These are phyloP conservation scores for Eledona agricola DNA, from an alignment of 2,888 invertebrate species.

Conservation along the genomic window DNA sequence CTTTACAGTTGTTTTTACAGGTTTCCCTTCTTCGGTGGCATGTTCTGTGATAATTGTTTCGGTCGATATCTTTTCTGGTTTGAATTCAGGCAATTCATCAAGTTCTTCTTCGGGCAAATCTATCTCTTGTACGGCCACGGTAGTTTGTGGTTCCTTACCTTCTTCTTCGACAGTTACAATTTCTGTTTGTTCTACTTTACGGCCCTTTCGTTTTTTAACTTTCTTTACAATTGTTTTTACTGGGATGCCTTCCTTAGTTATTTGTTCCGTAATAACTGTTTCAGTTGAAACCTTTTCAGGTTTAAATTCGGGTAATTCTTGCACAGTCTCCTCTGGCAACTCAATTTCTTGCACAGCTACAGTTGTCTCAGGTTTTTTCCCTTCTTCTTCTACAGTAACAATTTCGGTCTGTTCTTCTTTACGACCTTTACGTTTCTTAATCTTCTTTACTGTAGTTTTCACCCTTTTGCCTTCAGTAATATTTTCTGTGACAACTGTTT, in stretches of 20 bases:
- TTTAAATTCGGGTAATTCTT: conserved; percentile 36
- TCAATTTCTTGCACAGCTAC: conserved; percentile 44
- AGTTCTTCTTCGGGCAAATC: not conserved
- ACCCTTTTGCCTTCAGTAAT: conserved; percentile 53
- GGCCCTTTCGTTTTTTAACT: conserved; percentile 55
- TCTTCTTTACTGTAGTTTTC: conserved; percentile 40
- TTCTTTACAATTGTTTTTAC: conserved; percentile 46
- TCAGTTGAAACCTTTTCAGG: conserved; percentile 41
- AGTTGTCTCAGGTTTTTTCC: conserved; percentile 48
- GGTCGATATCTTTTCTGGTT: conserved; percentile 41
- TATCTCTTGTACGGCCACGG: conserved; percentile 45
- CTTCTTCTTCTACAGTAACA: conserved; percentile 63
- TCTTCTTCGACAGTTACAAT: conserved; percentile 60
- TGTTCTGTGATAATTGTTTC: conserved; percentile 47
- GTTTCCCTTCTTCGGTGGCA: conserved; percentile 54
- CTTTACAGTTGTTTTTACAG: conserved; percentile 47
- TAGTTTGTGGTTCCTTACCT: conserved; percentile 60
- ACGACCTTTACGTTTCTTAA: conserved; percentile 53
- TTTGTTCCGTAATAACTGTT: conserved; percentile 60
- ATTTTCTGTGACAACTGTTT: conserved; percentile 47
- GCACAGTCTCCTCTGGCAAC: conserved; percentile 31
- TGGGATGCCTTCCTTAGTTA: conserved; percentile 50
- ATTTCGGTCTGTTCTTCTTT: conserved; percentile 58
- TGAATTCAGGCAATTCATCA: conserved; percentile 2
- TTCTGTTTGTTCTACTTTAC: conserved; percentile 46